Percentiles rank a stretch among this genome's conserved stretches.
phyloP scores from a whole-genome alignment of 1,140 invertebrate species.

The Aradophagus sp. region DNA sequence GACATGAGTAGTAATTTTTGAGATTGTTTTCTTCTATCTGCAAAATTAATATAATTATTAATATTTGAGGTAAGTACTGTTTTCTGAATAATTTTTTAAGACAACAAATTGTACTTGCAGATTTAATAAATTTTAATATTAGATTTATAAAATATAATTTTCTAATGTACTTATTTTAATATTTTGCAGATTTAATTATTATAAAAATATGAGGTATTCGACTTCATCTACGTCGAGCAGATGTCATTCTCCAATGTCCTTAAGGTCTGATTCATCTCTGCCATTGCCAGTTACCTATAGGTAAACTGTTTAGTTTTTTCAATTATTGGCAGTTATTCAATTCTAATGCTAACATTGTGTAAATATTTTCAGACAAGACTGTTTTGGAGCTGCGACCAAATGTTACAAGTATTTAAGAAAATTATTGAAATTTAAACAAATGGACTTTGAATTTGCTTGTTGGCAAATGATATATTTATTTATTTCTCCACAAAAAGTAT shows the following conservation, averaged over 20 bases:
- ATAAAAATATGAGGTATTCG: constrained; percentile 78
- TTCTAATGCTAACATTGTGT: too few species aligned
- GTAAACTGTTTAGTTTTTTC: constrained; percentile 55
- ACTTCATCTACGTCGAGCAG: constrained; percentile 77
- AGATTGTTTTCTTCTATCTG: too few species aligned
- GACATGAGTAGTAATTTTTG: too few species aligned
- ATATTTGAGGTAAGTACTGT: too few species aligned
- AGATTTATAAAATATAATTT: too few species aligned
- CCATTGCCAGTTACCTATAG: constrained; percentile 74
- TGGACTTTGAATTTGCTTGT: constrained; percentile 99
- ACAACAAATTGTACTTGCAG: too few species aligned
- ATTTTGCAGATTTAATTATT: too few species aligned
- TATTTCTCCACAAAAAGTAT: constrained; percentile 96
- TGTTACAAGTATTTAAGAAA: constrained; percentile 93
- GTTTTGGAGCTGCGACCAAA: constrained; percentile 91
- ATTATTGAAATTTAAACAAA: constrained; percentile 95
- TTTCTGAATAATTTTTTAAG: too few species aligned
- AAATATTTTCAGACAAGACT: constrained; percentile 77
- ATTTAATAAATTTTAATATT: too few species aligned
- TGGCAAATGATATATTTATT: constrained; percentile 99
- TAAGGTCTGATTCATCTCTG: constrained; percentile 66
- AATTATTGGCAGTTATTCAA: too few species aligned
- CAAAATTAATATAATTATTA: too few species aligned
- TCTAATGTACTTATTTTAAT: too few species aligned
- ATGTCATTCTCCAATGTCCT: constrained; percentile 69